Percentiles rank a stretch among this genome's conserved stretches.
phyloP scores from a whole-genome alignment of 1,140 invertebrate genomes.

The Drosophila parvula region DNA sequence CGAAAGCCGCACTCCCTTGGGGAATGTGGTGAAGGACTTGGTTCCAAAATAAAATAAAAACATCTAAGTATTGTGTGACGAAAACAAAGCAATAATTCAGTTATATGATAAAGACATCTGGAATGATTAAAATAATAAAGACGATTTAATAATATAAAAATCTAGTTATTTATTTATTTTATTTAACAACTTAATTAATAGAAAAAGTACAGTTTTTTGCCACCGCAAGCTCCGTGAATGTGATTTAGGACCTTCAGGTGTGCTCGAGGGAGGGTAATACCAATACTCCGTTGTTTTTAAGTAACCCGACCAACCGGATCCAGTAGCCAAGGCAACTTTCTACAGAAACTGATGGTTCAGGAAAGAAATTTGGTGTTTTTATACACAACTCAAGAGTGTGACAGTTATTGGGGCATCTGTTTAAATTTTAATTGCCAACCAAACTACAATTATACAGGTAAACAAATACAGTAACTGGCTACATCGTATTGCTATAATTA shows the following conservation, averaged over 20 bases:
- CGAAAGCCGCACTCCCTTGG: conserved; percentile 56
- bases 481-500: not conserved
- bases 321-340: not conserved
- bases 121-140: not conserved
- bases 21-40: conserved; percentile 60
- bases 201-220: conserved; percentile 20
- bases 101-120: not conserved
- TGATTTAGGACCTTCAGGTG: not conserved
- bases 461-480: not conserved
- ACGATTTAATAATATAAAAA: not conserved
- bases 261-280: conserved; percentile 2
- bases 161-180: too few relatives aligned
- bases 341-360: not conserved
- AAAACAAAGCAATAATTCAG: conserved; percentile 2
- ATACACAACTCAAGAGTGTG: not conserved
- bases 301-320: not conserved
- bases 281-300: not conserved
- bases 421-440: not conserved
- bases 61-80: not conserved
- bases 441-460: conserved; percentile 1
- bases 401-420: not conserved
- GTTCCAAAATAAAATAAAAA: not conserved
- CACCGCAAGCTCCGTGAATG: not conserved
- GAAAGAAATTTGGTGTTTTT: not conserved
- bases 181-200: not conserved